phyloP scores from a whole-genome alignment of 2,113 vertebrate species.

The Lagopus muta region DNA sequence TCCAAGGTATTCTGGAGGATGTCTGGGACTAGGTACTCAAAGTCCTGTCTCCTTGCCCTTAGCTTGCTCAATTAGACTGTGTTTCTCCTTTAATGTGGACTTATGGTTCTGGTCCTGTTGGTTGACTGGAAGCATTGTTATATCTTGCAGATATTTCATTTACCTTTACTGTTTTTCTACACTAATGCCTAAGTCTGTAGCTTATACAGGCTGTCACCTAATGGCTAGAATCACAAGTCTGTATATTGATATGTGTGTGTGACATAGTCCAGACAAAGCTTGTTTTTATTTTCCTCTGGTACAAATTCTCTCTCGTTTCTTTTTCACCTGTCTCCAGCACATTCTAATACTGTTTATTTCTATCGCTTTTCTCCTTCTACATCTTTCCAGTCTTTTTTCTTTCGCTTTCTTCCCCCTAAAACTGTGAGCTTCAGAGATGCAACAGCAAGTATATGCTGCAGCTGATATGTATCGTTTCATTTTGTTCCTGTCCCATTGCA shows the following conservation, averaged over 20 bases:
- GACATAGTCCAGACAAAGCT: neutral
- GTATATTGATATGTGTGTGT: neutral
- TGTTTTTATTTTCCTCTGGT: neutral
- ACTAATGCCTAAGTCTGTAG: neutral
- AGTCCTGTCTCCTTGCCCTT: neutral
- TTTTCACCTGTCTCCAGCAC: neutral
- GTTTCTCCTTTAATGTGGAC: neutral
- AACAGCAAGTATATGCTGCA: conserved; percentile 6
- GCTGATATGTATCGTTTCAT: neutral
- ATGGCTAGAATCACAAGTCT: neutral
- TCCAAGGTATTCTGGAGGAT: neutral
- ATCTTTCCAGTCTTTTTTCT: neutral
- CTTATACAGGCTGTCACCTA: neutral
- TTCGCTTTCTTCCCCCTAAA: neutral
- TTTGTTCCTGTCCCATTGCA: conserved; percentile 68
- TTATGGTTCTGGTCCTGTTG: neutral
- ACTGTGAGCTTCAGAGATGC: neutral
- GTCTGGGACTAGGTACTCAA: neutral
- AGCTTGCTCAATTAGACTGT: neutral
- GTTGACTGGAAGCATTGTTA: neutral
- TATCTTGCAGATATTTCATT: neutral
- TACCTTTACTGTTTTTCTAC: neutral
- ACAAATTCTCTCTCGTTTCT: neutral
- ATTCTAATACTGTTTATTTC: neutral
- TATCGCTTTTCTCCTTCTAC: neutral